A percentile compares a stretch with the other conserved stretches of the same genome.
Conservation (phyloP, 2,888 invertebrate species). For the Erebia aethiops region DNA sequence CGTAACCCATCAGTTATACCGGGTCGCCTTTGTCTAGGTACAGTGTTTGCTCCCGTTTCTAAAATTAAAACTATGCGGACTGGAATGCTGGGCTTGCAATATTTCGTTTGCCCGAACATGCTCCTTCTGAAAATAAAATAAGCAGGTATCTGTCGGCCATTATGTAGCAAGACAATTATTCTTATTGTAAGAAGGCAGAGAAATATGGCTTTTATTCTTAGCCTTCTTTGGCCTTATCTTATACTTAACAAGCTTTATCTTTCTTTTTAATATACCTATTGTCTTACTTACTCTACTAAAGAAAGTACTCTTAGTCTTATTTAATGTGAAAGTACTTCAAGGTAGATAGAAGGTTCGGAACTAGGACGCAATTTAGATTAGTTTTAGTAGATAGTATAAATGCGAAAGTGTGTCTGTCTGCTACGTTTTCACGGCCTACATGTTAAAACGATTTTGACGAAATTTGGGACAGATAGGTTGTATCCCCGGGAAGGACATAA, state of each 20-base stretch:
- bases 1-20: constrained; percentile 47
- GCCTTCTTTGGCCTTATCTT: not conserved
- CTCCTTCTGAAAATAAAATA: constrained; percentile 34
- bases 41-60: constrained; percentile 77
- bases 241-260: not conserved
- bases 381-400: no score
- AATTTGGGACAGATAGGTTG: no score
- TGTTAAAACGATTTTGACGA: no score
- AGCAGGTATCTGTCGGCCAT: constrained; percentile 26
- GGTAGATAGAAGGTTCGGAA: no score
- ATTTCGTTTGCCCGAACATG: constrained; percentile 53
- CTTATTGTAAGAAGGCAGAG: constrained; percentile 12
- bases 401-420: no score
- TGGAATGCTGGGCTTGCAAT: constrained; percentile 63
- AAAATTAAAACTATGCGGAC: constrained; percentile 80
- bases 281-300: not conserved
- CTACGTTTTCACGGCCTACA: no score
- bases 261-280: not conserved
- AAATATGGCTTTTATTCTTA: not conserved
- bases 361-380: no score
- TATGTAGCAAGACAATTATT: not conserved
- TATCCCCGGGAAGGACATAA: no score
- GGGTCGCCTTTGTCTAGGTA: constrained; percentile 72
- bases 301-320: no score
- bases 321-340: no score